Conservation (phyloP, 2,113 vertebrate genomes). For the Istiophorus platypterus region DNA sequence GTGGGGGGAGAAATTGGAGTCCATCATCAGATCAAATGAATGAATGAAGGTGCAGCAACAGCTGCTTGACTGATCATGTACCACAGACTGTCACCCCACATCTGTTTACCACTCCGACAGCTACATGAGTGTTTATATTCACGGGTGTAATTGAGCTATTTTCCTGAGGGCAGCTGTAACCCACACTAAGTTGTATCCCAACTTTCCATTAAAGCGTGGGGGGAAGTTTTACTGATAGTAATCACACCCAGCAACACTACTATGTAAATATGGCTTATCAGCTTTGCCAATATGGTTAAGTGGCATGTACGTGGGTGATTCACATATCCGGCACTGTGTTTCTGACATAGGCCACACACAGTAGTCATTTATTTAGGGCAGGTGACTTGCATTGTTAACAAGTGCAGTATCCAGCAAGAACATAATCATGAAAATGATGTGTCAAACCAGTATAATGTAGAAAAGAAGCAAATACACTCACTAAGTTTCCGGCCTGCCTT, state of each 20-base stretch:
- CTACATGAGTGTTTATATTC: constrained; percentile 68
- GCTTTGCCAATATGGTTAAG: constrained; percentile 80
- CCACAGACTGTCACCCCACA: constrained; percentile 67
- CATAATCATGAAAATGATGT: constrained; percentile 24
- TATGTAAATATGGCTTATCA: constrained; percentile 82
- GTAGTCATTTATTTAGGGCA: constrained; percentile 47
- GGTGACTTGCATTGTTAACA: constrained; percentile 59
- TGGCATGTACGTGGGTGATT: constrained; percentile 75
- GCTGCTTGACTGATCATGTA: constrained; percentile 65
- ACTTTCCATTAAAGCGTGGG: constrained; percentile 76
- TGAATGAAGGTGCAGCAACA: constrained; percentile 66
- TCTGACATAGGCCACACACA: constrained; percentile 46
- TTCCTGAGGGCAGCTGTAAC: constrained; percentile 68
- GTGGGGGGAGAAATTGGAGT: constrained; percentile 26
- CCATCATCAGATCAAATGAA: constrained; percentile 64
- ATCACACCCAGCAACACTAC: constrained; percentile 70
- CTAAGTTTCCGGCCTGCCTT: constrained; percentile 44
- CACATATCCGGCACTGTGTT: constrained; percentile 51
- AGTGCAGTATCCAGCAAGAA: constrained; percentile 38
- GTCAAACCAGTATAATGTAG: constrained; percentile 6
- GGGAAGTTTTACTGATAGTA: constrained; percentile 68
- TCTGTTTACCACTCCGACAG: constrained; percentile 72
- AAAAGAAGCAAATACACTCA: constrained; percentile 45
- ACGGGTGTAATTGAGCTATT: constrained; percentile 76
- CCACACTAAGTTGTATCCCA: constrained; percentile 71